Evolutionary conservation across 2,888 invertebrate species (phyloP), one percentile per base, ranked within the genome.

Genomic region (Drosophila vallismaia): DNA sequence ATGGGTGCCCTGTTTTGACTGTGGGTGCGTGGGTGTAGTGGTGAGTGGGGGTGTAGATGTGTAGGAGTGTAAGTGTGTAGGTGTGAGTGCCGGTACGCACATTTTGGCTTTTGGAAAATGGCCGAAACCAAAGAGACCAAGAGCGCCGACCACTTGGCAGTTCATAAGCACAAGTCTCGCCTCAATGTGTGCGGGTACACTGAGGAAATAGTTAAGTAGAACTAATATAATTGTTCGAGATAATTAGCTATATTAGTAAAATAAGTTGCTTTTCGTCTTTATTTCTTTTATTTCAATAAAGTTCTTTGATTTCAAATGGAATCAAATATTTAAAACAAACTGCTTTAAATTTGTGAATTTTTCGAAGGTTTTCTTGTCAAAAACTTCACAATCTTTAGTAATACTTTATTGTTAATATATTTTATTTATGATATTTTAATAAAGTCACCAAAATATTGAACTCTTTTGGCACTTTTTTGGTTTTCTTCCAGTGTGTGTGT

Each of bases 141-240:
- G 53, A 57, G 68, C 50, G 10, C 19, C 68, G 48, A 68, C 40
- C 71, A 66, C 71, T 72, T 72, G 71, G 66, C 66, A 66, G 59
- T 55, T 66, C 52, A 66, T 66, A 66, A 51, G 66, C 56, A 62
- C 54, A 56, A 59, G 59, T 63, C 64, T 48, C 51, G 64, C 48
- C 28, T 28, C 28, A 31, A 28, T 12, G 36, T 45, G 57, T 19
- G 29, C 29, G 12, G 24, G 3, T 48, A n/a, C 60, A 62, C 60
- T 42, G 40, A 9, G 14, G 26, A 10, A 31, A 51, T 28, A n/a
- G 19, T 14, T 14, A 33, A 4, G 1, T n/a, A n/a, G 4, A 33
- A 1, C 1, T 1, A n/a, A 33, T n/a, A n/a, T 0, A 33, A n/a
- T n/a, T 36, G 6, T n/a, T 36, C 12, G 2, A 5, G 36, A 5